These are phyloP conservation scores for Pecten maximus DNA, from an alignment of 2,888 invertebrate genomes.

Conservation along the genomic window DNA sequence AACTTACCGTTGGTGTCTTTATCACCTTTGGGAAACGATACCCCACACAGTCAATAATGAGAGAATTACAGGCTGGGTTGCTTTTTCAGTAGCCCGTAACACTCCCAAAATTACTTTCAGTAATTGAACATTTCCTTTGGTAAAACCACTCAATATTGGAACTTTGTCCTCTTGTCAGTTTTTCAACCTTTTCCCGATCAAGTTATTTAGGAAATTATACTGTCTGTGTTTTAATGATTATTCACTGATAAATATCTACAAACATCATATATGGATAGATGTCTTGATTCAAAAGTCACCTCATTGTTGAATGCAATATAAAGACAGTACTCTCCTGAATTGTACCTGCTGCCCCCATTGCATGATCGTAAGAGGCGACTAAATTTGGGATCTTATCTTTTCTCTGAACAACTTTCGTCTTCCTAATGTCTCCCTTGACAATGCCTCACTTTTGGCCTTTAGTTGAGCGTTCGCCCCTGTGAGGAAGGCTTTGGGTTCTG, in stretches of 20 bases:
- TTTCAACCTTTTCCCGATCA: constrained; percentile 23
- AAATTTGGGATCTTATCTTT: too few relatives aligned
- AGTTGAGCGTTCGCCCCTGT: too few relatives aligned
- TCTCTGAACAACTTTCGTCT: too few relatives aligned
- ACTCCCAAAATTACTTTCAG: constrained; percentile 33
- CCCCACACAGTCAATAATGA: not conserved
- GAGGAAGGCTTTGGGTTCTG: too few relatives aligned
- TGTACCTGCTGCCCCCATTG: too few relatives aligned
- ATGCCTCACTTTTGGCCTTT: too few relatives aligned
- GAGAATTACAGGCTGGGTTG: too few relatives aligned
- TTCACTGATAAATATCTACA: not conserved
- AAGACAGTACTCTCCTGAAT: not conserved
- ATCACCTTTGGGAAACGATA: not conserved
- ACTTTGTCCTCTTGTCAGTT: constrained; percentile 35
- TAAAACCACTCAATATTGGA: constrained; percentile 42
- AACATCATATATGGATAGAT: not conserved
- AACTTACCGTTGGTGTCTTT: constrained; percentile 26
- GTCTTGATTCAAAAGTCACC: not conserved
- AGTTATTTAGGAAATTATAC: too few relatives aligned
- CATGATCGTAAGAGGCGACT: too few relatives aligned
- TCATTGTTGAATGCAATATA: not conserved
- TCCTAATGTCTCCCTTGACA: too few relatives aligned
- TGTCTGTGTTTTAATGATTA: not conserved
- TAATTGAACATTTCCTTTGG: constrained; percentile 45
- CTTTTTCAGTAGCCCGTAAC: constrained; percentile 32